Evolutionary conservation across 2,797 vertebrate species (phyloP).

Genomic region (Limosa lapponica): DNA sequence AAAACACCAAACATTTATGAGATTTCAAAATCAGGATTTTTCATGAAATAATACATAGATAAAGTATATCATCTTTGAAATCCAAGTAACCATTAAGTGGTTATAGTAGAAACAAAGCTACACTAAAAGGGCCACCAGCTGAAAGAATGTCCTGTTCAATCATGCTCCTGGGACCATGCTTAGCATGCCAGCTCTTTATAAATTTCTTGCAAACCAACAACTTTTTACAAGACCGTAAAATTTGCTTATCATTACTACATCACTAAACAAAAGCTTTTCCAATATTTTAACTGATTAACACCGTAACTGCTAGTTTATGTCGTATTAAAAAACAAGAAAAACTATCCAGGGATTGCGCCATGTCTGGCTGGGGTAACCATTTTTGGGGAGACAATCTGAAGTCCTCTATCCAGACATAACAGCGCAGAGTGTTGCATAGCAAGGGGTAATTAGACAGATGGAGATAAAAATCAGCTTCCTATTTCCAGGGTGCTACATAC

Average conservation of each 20-base stretch:
- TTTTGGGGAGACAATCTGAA: not conserved
- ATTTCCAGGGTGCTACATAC: not conserved
- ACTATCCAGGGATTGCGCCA: not conserved
- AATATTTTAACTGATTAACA: not conserved
- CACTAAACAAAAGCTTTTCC: conserved; percentile 2
- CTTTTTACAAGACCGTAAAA: conserved; percentile 1
- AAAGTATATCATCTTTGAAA: not conserved
- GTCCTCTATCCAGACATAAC: not conserved
- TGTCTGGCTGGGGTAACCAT: not conserved
- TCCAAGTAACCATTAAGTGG: not conserved
- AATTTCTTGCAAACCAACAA: not conserved
- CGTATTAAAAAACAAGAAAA: not conserved
- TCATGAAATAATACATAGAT: not conserved
- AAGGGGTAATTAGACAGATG: not conserved
- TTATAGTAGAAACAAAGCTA: not conserved
- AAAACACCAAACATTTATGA: not conserved
- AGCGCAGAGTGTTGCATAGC: not conserved
- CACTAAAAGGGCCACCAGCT: not conserved
- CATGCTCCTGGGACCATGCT: not conserved
- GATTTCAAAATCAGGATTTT: not conserved
- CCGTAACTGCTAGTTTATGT: not conserved
- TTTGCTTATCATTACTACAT: not conserved
- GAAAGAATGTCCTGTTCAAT: not conserved
- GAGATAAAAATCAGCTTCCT: not conserved
- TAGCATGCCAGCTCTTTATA: not conserved